phyloP scores from a whole-genome alignment of 2,797 vertebrate species.

The Dermochelys coriacea region DNA sequence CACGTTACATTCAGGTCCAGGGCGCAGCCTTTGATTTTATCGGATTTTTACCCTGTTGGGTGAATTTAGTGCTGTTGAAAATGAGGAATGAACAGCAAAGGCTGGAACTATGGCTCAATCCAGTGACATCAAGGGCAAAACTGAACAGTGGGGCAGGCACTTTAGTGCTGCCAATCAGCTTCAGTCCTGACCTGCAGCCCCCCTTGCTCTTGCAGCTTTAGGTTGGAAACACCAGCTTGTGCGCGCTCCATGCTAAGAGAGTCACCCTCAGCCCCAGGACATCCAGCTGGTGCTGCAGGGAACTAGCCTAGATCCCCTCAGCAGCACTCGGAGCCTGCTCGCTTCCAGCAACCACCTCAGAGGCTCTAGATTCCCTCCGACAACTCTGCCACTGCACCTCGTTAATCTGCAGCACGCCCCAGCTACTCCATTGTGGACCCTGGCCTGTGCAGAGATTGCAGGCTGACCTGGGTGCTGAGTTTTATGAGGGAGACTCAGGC shows the following conservation, averaged over 20 bases:
- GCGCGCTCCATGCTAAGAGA: background rate
- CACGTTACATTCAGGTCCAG: background rate
- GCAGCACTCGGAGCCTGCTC: accelerated
- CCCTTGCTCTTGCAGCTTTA: background rate
- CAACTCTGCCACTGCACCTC: background rate
- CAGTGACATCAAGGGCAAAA: background rate
- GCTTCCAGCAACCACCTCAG: background rate
- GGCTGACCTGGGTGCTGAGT: no score
- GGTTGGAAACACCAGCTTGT: background rate
- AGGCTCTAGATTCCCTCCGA: background rate
- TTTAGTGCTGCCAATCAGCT: background rate
- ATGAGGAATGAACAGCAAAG: background rate
- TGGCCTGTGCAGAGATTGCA: background rate
- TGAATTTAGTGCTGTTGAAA: background rate
- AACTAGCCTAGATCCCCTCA: background rate
- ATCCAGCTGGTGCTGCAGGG: background rate
- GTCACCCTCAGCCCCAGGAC: background rate
- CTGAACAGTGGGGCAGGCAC: background rate
- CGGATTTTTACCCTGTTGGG: background rate
- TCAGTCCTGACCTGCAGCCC: background rate
- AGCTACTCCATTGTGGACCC: background rate
- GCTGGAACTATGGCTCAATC: background rate
- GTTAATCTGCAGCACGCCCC: background rate
- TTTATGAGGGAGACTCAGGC: background rate
- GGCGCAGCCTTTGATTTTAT: background rate